Conservation (phyloP, 2,113 vertebrate genomes). For the Tachysurus vachellii region DNA sequence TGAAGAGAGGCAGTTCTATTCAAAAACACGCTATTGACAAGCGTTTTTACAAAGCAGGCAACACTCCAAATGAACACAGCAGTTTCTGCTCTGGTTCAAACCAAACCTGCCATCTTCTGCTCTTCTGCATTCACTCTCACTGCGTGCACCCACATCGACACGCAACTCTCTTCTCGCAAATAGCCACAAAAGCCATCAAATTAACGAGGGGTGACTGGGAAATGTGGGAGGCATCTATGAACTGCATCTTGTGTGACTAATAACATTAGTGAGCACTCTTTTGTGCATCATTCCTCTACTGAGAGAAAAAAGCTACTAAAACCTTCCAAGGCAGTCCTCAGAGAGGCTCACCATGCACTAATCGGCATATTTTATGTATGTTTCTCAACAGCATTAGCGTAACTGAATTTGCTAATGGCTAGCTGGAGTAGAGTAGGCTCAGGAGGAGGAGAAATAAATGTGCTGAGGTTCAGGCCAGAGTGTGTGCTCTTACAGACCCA, state of each 20-base stretch:
- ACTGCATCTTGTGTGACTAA: slow-evolving; percentile 55
- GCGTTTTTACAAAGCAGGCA: slow-evolving; percentile 13
- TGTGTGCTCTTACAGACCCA: background rate
- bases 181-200: slow-evolving; percentile 51
- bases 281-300: slow-evolving; percentile 41
- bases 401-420: slow-evolving; percentile 48
- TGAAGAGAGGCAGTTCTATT: slow-evolving; percentile 4
- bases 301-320: slow-evolving; percentile 52
- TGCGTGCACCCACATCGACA: slow-evolving; percentile 1
- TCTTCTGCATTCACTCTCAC: slow-evolving; percentile 28
- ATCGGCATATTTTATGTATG: slow-evolving; percentile 54
- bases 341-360: slow-evolving; percentile 39
- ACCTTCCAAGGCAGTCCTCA: slow-evolving; percentile 43
- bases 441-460: slow-evolving; percentile 4
- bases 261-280: slow-evolving; percentile 54
- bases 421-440: slow-evolving; percentile 34
- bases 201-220: slow-evolving; percentile 56
- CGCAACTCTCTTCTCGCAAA: slow-evolving; percentile 36
- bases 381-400: slow-evolving; percentile 52
- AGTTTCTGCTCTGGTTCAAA: background rate
- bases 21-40: background rate
- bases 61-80: slow-evolving; percentile 45
- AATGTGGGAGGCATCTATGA: slow-evolving; percentile 55
- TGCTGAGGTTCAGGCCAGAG: background rate
- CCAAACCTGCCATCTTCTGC: slow-evolving; percentile 15